These are phyloP conservation scores for Apostichopus parvimensis DNA, from an alignment of 35 echinoderm and acorn worm genomes.

Conservation along the genomic window DNA sequence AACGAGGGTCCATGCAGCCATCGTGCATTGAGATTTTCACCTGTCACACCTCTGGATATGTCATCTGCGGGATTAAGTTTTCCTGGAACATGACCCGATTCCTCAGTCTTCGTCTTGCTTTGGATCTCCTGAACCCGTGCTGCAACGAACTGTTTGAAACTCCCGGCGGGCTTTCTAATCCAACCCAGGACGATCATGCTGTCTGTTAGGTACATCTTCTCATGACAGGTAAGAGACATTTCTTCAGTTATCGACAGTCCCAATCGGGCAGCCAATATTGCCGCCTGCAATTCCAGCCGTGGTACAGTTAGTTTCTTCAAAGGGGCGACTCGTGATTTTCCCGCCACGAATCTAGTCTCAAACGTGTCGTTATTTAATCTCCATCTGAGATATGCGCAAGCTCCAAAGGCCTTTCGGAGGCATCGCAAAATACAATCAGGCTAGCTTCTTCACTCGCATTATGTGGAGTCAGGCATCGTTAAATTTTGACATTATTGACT, in stretches of 20 bases:
- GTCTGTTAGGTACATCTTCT: slow-evolving; percentile 36
- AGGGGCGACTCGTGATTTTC: slow-evolving; percentile 51
- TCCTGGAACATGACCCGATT: slow-evolving; percentile 22
- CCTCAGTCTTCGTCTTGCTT: background rate
- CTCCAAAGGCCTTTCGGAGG: slow-evolving; percentile 58
- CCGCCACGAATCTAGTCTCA: slow-evolving; percentile 41
- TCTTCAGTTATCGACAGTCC: slow-evolving; percentile 10
- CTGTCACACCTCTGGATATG: slow-evolving; percentile 46
- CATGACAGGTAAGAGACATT: background rate
- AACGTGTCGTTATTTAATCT: background rate
- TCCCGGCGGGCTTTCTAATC: background rate
- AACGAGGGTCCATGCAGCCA: slow-evolving; percentile 48
- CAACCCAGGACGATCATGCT: slow-evolving; percentile 54
- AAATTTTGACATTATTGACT: slow-evolving; percentile 27
- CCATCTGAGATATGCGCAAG: slow-evolving; percentile 51
- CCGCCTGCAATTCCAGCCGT: slow-evolving; percentile 57
- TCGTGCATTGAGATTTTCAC: background rate
- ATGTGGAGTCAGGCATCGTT: slow-evolving; percentile 45
- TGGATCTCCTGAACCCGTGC: slow-evolving; percentile 38
- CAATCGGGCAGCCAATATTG: slow-evolving; percentile 42
- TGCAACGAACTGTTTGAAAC: slow-evolving; percentile 58
- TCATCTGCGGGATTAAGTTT: slow-evolving; percentile 25
- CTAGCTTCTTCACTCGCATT: background rate
- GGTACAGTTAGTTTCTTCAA: slow-evolving; percentile 60
- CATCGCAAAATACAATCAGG: slow-evolving; percentile 52